Percentiles rank a stretch among this genome's conserved stretches.
phyloP scores from a whole-genome alignment of 2,888 invertebrate genomes.

The Chironomus riparius region DNA sequence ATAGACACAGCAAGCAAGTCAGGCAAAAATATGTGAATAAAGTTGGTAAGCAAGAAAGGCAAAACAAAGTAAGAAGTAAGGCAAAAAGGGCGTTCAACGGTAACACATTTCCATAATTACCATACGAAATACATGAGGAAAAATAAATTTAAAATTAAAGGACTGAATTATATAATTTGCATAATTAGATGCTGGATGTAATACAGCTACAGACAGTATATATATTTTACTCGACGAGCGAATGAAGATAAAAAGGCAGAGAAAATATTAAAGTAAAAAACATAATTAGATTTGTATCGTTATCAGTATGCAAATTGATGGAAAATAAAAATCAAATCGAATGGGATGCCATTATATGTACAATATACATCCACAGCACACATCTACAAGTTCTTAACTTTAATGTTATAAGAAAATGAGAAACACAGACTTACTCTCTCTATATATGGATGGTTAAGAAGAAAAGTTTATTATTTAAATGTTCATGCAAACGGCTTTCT shows the following conservation, averaged over 20 bases:
- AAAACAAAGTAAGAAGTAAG: background rate
- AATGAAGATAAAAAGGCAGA: background rate
- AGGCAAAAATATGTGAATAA: too few species aligned
- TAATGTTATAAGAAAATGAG: background rate
- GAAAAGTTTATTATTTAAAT: conserved; percentile 1
- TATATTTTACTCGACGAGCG: background rate
- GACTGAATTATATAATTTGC: conserved; percentile 14
- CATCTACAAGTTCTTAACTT: too few species aligned
- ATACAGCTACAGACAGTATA: background rate
- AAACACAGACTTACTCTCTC: background rate
- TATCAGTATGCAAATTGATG: conserved; percentile 21
- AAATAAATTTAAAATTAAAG: conserved; percentile 16
- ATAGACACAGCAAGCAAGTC: too few species aligned
- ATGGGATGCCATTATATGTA: background rate
- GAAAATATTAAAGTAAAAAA: background rate
- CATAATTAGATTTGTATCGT: conserved; percentile 20
- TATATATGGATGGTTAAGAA: background rate
- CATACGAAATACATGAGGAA: conserved; percentile 10
- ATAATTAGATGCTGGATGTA: conserved; percentile 2
- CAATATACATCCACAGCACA: background rate
- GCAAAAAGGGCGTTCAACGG: background rate
- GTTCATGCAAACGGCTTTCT: background rate
- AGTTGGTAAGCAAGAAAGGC: too few species aligned
- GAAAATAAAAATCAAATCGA: conserved; percentile 21
- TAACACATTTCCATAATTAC: conserved; percentile 14